phyloP scores from a whole-genome alignment of 2,797 vertebrate species.

The Potorous gilbertii region DNA sequence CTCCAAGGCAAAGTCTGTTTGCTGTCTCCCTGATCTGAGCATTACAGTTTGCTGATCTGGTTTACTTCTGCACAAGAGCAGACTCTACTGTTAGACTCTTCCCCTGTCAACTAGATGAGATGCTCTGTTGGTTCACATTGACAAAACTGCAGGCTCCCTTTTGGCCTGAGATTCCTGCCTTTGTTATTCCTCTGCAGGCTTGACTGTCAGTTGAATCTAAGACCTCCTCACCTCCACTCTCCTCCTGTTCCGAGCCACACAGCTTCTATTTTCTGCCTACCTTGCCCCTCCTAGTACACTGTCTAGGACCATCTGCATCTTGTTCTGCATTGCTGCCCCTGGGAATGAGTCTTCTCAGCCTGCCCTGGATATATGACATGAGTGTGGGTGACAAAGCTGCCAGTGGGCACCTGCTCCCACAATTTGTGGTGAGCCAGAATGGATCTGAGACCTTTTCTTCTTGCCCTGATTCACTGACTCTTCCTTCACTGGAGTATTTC shows the following conservation, averaged over 20 bases:
- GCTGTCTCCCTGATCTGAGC: neutral
- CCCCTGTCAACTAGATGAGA: neutral
- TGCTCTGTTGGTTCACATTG: neutral
- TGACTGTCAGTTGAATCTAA: neutral
- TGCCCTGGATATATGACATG: neutral
- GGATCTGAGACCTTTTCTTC: neutral
- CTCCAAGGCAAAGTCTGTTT: neutral
- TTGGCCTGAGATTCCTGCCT: neutral
- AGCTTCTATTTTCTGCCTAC: neutral
- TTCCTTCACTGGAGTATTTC: neutral
- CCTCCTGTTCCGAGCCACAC: neutral
- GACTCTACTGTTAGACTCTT: neutral
- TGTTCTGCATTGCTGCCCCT: neutral
- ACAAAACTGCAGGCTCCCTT: neutral
- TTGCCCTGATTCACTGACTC: neutral
- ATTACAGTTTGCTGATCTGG: neutral
- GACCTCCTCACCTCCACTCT: neutral
- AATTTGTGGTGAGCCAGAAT: neutral
- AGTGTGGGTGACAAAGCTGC: neutral
- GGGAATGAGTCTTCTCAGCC: neutral
- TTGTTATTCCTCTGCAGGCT: neutral
- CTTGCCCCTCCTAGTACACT: neutral
- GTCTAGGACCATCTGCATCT: neutral
- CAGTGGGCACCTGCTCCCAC: neutral
- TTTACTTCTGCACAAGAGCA: neutral